Evolutionary conservation across 2,113 vertebrate genomes (phyloP), one percentile per base, ranked within the genome.

Genomic region (Psilopsiagon aurifrons): DNA sequence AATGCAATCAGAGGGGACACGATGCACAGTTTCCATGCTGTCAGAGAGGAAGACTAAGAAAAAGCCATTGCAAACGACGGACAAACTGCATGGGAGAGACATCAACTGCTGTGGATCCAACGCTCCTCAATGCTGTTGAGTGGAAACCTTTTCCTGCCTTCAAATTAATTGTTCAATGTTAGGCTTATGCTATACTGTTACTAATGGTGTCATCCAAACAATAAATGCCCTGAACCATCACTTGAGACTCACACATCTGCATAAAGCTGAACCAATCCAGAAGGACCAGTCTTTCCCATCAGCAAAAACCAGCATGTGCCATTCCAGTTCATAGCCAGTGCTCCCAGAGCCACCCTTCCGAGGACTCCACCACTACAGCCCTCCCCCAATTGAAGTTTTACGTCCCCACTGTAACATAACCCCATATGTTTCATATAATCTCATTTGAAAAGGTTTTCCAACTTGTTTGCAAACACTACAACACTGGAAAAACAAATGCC

Each of bases 1-100:
- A 63, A 47, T 1, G 37, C 5, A 13, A 23, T 10, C 11, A 17
- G 43, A 44, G 0, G 4, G 66, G 54, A 17, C 19, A 19, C 39
- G 51, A 7, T 4, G 14, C 17, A 1, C 0, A n/a, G 17, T 9
- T 39, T 41, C 54, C 16, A 1, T 2, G 13, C 16, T 3, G 2
- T 22, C 1, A 7, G 17, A 43, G 20, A 33, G 29, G 29, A 6
- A 43, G 20, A 6, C 41, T 8, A 8, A 41, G 37, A 44, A 37
- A 31, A 55, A 71, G n/a, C 47, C 44, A 22, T 15, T 28, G 9
- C 33, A 41, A 18, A 41, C 6, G 44, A 16, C 8, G 2, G n/a
- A 16, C 29, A 41, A 52, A 11, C 13, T 3, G 3, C 4, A 8
- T 47, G 68, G n/a, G 41, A 69, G 33, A 33, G 35, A 33, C 76